Conservation (phyloP, 2,797 vertebrate species). For the Sebastes itinus region DNA sequence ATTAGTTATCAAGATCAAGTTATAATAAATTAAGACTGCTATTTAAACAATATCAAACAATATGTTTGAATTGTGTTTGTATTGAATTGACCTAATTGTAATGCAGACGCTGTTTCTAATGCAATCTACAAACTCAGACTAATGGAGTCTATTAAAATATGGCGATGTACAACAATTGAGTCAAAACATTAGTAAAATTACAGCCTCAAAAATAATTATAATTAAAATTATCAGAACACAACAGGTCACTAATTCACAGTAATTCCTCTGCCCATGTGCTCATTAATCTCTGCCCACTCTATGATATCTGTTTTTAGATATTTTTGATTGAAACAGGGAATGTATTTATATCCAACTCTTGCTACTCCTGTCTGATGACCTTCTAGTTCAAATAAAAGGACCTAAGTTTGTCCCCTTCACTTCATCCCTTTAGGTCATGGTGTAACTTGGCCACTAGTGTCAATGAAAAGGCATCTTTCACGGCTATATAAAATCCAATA, state of each 20-base stretch:
- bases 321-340: neutral
- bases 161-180: neutral
- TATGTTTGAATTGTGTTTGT: neutral
- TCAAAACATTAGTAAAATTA: conserved; percentile 3
- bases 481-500: conserved; percentile 50
- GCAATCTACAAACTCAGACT: neutral
- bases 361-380: neutral
- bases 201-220: neutral
- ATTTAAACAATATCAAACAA: neutral
- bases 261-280: neutral
- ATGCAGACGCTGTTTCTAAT: neutral
- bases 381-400: neutral
- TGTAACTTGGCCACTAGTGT: conserved; percentile 12
- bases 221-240: neutral
- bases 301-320: neutral
- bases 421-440: neutral
- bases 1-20: neutral
- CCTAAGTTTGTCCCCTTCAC: neutral
- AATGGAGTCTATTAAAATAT: conserved; percentile 3
- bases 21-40: neutral
- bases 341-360: neutral
- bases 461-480: conserved; percentile 44
- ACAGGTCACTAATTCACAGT: neutral
- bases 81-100: neutral
- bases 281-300: neutral